Conservation (phyloP, 2,113 vertebrate genomes). For the Vanacampus margaritifer region DNA sequence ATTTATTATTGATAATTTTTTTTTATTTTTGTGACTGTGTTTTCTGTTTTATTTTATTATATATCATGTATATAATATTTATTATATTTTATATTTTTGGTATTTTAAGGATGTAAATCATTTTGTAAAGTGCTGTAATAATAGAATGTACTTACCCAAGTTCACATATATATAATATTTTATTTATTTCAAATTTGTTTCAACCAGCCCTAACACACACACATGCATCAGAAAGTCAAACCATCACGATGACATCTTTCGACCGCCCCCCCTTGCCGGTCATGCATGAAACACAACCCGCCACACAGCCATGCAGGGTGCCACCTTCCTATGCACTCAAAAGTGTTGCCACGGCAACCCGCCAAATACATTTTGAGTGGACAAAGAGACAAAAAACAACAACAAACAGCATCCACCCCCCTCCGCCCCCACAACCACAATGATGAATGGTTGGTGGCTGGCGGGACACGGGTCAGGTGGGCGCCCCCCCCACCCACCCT, state of each 20-base stretch:
- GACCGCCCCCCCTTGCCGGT: constrained; percentile 12
- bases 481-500: constrained; percentile 37
- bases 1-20: too few relatives aligned
- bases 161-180: too few relatives aligned
- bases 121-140: too few relatives aligned
- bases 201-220: not conserved
- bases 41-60: too few relatives aligned
- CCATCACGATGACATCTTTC: constrained; percentile 17
- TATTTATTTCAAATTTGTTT: too few relatives aligned
- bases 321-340: constrained; percentile 52
- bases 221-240: constrained; percentile 1
- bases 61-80: too few relatives aligned
- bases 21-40: too few relatives aligned
- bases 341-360: constrained; percentile 23
- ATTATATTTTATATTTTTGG: too few relatives aligned
- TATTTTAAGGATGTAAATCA: too few relatives aligned
- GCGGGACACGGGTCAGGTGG: constrained; percentile 55
- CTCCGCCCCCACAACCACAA: constrained; percentile 3
- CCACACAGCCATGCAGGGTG: constrained; percentile 55
- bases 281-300: constrained; percentile 47
- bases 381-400: constrained; percentile 54
- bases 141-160: too few relatives aligned
- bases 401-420: constrained; percentile 21
- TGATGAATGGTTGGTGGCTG: constrained; percentile 32
- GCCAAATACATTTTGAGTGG: constrained; percentile 41